Evolutionary conservation across 2,797 vertebrate genomes (phyloP), one percentile per base, ranked within the genome.

Genomic region (Lacerta viridis): DNA sequence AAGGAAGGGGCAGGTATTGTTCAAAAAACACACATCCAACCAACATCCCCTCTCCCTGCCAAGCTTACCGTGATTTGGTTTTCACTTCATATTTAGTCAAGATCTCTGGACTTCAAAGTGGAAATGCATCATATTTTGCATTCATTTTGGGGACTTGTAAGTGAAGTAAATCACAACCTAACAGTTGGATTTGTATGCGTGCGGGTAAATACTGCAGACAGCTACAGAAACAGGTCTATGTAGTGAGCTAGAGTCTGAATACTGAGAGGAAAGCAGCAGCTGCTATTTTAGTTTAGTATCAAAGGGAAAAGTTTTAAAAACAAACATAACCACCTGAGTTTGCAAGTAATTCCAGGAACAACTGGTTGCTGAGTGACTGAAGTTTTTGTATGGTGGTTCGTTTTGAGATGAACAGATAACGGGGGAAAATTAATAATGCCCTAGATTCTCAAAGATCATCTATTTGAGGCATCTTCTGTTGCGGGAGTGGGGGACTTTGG

Each of bases 201-300:
- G 74, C 20, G 27, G 18, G 36, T 59, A 80, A 80, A 18, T 61
- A 29, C 36, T 29, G 8, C 5, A 33, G 23, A 46, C 27, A 87
- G 77, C 43, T 61, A n/a, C 29, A 72, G 18, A 10, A 10, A 18
- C 23, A 2, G 68, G 41, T 43, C 90, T 89, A 87, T 78, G 76
- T 77, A 50, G 11, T 50, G 50, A 90, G 89, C 83, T 74, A 88
- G 69, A 61, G 29, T 55, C 50, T 55, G 50, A 50, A 50, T 50
- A 13, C 50, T 39, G 59, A 85, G 27, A 29, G n/a, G 23, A 41
- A 82, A 84, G 29, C 85, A 79, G 50, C 83, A 79, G 33, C 39
- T 81, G 64, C 43, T 13, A 71, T 50, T 36, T 23, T 13, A 39
- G 61, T 81, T 66, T 55, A 55, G 3, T 39, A 84, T 84, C 83